A percentile compares a stretch with the other conserved stretches of the same genome.
phyloP scores from a whole-genome alignment of 2,888 invertebrate genomes.

The Tachystola acroxantha region DNA sequence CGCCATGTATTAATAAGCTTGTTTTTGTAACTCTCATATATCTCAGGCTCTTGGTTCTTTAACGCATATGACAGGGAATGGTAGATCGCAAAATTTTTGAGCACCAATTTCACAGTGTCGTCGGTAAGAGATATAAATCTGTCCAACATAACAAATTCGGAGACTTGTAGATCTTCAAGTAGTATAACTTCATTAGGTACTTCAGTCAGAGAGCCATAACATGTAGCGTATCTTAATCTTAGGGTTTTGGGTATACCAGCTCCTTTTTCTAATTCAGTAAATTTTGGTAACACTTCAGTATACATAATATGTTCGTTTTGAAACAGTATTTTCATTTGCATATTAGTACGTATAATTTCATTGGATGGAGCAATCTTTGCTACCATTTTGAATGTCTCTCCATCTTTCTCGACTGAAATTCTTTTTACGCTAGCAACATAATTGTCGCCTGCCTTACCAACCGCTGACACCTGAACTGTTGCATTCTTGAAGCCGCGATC shows the following conservation, averaged over 20 bases:
- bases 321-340: constrained; percentile 18
- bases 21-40: constrained; percentile 15
- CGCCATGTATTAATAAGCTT: constrained; percentile 16
- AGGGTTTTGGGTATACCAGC: constrained; percentile 24
- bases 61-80: constrained; percentile 33
- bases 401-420: constrained; percentile 25
- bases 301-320: constrained; percentile 34
- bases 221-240: constrained; percentile 24
- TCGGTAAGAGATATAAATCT: constrained; percentile 14
- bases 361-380: constrained; percentile 29
- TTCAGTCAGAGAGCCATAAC: constrained; percentile 28
- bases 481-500: constrained; percentile 27
- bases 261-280: constrained; percentile 21
- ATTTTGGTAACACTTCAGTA: constrained; percentile 27
- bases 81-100: constrained; percentile 28
- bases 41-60: constrained; percentile 24
- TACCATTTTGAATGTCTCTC: constrained; percentile 23
- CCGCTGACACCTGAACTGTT: constrained; percentile 24
- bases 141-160: constrained; percentile 26
- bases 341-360: constrained; percentile 16
- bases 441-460: constrained; percentile 35
- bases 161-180: constrained; percentile 32
- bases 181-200: constrained; percentile 33
- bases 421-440: constrained; percentile 28
- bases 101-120: constrained; percentile 18